A percentile compares a stretch with the other conserved stretches of the same genome.
Conservation (phyloP, 2,113 vertebrate genomes). For the human region GRCh38 chr2:46585501-46586000, state of each 20-base stretch:
- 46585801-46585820: no score
- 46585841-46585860: no score
- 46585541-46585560: neutral
- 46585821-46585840: no score
- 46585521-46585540: neutral
- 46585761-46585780: neutral
- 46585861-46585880: no score
- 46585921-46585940: no score
- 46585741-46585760: neutral
- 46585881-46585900: no score
- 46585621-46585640: conserved; percentile 28
- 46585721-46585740: neutral
- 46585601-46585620: neutral
- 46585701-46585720: neutral
- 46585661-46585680: neutral
- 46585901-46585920: no score
- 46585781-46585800: no score
- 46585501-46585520: neutral
- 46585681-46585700: neutral
- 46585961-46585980: no score
- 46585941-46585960: no score
- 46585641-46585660: neutral
- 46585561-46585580: neutral
- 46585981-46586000: no score
- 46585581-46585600: neutral